Percentiles rank a stretch among this genome's conserved stretches.
Conservation (phyloP, 2,113 vertebrate genomes). For the Sinocyclocheilus rhinocerous region DNA sequence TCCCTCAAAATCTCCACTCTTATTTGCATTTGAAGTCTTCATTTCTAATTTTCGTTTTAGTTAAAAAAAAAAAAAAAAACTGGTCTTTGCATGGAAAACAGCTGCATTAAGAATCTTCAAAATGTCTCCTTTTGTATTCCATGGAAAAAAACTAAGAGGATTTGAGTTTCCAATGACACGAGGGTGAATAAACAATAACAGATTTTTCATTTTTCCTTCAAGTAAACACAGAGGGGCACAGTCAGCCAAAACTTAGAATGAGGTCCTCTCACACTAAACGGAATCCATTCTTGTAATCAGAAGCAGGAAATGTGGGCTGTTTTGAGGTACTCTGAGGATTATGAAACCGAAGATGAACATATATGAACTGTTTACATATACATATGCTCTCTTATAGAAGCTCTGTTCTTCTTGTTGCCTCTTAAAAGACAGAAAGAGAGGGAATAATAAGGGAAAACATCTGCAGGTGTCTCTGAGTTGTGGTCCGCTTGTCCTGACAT, state of each 20-base stretch:
- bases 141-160: not conserved
- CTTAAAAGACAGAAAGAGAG: not conserved
- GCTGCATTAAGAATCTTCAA: not conserved
- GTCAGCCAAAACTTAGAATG: not conserved
- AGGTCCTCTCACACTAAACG: not conserved
- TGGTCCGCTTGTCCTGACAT: slow-evolving; percentile 36
- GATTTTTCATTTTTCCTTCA: not conserved
- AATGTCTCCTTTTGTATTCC: not conserved
- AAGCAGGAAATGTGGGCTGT: not conserved
- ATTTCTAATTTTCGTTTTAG: not conserved
- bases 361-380: slow-evolving; percentile 4
- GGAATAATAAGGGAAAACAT: slow-evolving; percentile 29
- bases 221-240: slow-evolving; percentile 9
- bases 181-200: not conserved
- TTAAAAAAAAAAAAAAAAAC: too few relatives aligned
- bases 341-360: slow-evolving; percentile 28
- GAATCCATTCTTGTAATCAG: slow-evolving; percentile 4
- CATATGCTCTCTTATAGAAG: slow-evolving; percentile 3
- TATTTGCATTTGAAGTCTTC: too few relatives aligned
- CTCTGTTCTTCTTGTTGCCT: not conserved
- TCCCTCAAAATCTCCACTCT: not conserved
- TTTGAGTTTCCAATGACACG: not conserved
- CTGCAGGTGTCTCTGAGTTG: slow-evolving; percentile 42
- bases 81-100: not conserved
- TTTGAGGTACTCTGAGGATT: not conserved